Conservation (phyloP, 2,797 vertebrate genomes). For the Phataginus tetradactyla region DNA sequence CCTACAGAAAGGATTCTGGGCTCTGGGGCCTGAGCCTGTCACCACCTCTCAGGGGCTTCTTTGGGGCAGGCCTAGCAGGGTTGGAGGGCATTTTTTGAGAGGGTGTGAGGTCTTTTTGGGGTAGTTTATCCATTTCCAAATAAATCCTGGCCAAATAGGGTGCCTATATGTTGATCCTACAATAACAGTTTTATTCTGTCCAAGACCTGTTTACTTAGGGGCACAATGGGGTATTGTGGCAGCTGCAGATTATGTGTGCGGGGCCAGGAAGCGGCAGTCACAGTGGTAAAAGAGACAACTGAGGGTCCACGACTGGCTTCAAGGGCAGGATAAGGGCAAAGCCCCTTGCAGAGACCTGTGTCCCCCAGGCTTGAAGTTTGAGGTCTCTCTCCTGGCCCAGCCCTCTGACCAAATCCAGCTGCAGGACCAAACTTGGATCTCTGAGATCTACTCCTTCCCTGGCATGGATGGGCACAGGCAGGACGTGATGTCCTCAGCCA, state of each 20-base stretch:
- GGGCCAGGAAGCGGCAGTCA: conserved; percentile 13
- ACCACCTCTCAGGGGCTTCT: background rate
- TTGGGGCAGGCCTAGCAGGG: background rate
- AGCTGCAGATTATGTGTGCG: conserved; percentile 4
- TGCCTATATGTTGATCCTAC: conserved; percentile 56
- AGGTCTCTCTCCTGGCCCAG: background rate
- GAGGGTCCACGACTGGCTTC: background rate
- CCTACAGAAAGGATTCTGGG: background rate
- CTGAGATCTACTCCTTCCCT: background rate
- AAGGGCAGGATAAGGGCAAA: background rate
- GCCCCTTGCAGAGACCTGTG: background rate
- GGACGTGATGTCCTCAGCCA: conserved; percentile 41
- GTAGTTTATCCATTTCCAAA: conserved; percentile 38
- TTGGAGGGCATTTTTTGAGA: background rate
- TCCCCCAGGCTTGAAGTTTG: background rate
- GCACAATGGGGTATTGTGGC: conserved; percentile 72
- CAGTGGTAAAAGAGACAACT: conserved; percentile 29
- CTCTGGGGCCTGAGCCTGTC: background rate
- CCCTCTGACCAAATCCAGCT: background rate
- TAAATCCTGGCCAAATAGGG: conserved; percentile 39
- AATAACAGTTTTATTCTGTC: conserved; percentile 71
- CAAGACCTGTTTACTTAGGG: conserved; percentile 76
- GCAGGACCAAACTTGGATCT: background rate
- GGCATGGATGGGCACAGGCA: background rate
- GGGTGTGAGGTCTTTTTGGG: background rate